These are phyloP conservation scores for Poicephalus meyeri DNA, from an alignment of 2,113 vertebrate species.

Conservation along the genomic window DNA sequence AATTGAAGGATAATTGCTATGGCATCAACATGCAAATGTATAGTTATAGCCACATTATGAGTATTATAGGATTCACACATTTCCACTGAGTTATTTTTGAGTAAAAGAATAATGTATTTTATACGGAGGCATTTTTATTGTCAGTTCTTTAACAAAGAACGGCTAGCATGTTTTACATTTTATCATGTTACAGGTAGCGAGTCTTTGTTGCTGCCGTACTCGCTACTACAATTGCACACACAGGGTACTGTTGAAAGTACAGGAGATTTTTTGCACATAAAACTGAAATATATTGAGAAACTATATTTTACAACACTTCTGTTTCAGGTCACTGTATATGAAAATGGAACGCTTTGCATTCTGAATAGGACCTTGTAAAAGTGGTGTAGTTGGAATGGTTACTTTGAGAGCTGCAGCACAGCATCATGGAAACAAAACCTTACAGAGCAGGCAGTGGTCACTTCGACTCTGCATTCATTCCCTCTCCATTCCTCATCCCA, in stretches of 20 bases:
- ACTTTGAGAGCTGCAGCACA: neutral
- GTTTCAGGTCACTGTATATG: neutral
- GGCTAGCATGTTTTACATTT: neutral
- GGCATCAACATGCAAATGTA: neutral
- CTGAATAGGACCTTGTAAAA: neutral
- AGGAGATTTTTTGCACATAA: constrained; percentile 18
- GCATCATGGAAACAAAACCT: neutral
- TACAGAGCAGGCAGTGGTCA: neutral
- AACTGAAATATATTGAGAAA: neutral
- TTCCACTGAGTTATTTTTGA: constrained; percentile 53
- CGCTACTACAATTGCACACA: neutral
- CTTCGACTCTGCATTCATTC: neutral
- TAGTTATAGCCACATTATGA: neutral
- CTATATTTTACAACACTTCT: neutral
- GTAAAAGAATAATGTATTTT: constrained; percentile 49
- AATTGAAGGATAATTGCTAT: constrained; percentile 27
- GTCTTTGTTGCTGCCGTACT: constrained; percentile 10
- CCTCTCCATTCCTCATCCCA: neutral
- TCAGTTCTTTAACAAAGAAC: constrained; percentile 45
- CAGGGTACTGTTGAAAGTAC: constrained; percentile 28
- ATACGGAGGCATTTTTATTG: constrained; percentile 24
- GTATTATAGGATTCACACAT: constrained; percentile 41
- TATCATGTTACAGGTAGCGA: neutral
- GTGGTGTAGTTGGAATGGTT: neutral
- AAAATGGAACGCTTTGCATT: neutral